Conservation (phyloP, 2,888 invertebrate genomes). For the Willowsia nigromaculata region DNA sequence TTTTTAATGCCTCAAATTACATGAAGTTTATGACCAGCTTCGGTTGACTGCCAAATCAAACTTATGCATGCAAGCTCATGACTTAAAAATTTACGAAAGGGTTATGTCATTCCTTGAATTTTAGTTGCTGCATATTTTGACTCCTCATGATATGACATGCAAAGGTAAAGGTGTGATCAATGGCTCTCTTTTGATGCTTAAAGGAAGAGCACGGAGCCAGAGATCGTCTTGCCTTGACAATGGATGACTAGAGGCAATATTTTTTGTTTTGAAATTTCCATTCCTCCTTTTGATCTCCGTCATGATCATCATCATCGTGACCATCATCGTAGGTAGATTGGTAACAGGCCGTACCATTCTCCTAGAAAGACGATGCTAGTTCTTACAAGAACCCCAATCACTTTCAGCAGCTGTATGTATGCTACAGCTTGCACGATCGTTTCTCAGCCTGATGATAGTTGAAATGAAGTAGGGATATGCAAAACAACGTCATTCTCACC, state of each 20-base stretch:
- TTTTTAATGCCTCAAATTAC: too few relatives aligned
- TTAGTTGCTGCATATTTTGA: not conserved
- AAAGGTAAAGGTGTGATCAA: slow-evolving; percentile 62
- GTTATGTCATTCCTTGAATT: slow-evolving; percentile 18
- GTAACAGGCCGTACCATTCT: slow-evolving; percentile 77
- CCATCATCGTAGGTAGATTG: slow-evolving; percentile 27
- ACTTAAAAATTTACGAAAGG: not conserved
- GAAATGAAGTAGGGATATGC: slow-evolving; percentile 21
- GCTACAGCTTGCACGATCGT: not conserved
- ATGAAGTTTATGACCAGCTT: too few relatives aligned
- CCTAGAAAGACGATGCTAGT: slow-evolving; percentile 62
- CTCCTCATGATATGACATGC: not conserved
- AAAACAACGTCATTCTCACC: slow-evolving; percentile 6
- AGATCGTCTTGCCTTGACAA: slow-evolving; percentile 73
- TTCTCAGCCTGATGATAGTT: not conserved
- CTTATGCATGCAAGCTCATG: not conserved
- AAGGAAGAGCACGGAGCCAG: slow-evolving; percentile 52
- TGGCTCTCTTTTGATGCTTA: not conserved
- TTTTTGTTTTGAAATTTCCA: slow-evolving; percentile 43
- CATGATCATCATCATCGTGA: slow-evolving; percentile 20
- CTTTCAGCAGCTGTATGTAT: not conserved
- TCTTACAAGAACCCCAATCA: not conserved
- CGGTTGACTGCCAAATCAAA: not conserved
- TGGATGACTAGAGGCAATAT: slow-evolving; percentile 74
- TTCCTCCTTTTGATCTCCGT: slow-evolving; percentile 45